Evolutionary conservation across 2,113 vertebrate species (phyloP), one percentile per base, ranked within the genome.

Genomic region (Cranoglanis bouderius): DNA sequence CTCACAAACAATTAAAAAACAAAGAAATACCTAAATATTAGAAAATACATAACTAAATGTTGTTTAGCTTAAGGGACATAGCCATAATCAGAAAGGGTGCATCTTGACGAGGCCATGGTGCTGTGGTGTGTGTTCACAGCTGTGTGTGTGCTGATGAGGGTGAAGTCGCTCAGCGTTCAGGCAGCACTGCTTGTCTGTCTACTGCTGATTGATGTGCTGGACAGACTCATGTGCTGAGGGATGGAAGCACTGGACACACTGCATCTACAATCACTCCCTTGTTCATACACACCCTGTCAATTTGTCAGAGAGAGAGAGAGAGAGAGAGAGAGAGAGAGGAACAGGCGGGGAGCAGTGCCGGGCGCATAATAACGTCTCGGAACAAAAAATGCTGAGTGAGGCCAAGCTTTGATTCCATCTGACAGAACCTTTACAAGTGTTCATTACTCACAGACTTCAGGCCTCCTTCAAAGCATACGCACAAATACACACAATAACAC

Each of bases 361-460:
- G 74, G 92, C 78, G 92, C 94, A 90, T 97, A 96, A 97, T 97
- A 96, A 96, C 95, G 93, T 95, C 96, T 95, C 92, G 92, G 92
- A 94, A 94, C 93, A 94, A 81, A 97, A 96, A 97, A 94, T 93
- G 97, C 97, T 98, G 97, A 97, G 95, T 94, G 90, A 87, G 92
- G 90, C 93, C 92, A 91, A 94, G 95, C 94, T 96, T 92, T 94
- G 94, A 96, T 96, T 97, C 95, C 94, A 95, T 96, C 97, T 97
- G 97, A 97, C 96, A 96, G 95, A 95, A 97, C 95, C 96, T 96
- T 96, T 97, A 96, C 95, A 95, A 92, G 94, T 96, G 94, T 96
- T 97, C 96, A 96, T 97, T 97, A 96, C 96, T 96, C 96, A 96
- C 65, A 74, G 51, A 84, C 95, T 96, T 96, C 94, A 96, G 93